Base-by-base conservation (phyloP, 2,113 vertebrate species). In the Megalops atlanticus region DNA sequence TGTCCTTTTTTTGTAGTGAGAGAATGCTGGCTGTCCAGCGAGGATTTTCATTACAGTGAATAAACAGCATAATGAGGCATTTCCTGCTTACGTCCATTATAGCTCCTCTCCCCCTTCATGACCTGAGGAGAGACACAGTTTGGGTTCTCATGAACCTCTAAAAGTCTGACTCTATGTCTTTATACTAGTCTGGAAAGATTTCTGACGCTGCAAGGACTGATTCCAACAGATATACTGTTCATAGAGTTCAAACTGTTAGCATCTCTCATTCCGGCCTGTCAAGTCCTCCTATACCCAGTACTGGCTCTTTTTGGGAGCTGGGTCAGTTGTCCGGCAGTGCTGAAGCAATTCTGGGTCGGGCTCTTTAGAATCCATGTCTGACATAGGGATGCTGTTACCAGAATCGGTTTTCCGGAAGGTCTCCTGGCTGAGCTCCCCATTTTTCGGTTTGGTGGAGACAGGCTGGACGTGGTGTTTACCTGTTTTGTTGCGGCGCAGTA, bases 401-500 rank as follows among this genome's bases (percentile, higher is more conserved):
- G 95, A 94, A 77, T 99, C 98, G 0, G 94, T 96, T 90, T 97
- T 97, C 47, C 97, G 94, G 87, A 99, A 99, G 73, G 96, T 99
- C 90, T 99, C 97, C 0, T 94, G 89, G 69, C 94, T 93, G 0
- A 92, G 85, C 10, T 96, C 91, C 58, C 97, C 96, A 0, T 99
- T 98, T 84, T 97, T 98, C 78, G 97, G 95, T 84, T 98, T 98
- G 84, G 94, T 85, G 0, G 93, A 80, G 0, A 95, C 85, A 0
- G 94, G 92, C 85, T 99, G 98, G 70, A 99, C 97, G 0, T 98
- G 80, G 77, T 99, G 98, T 86, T 98, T 98, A 35, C 98, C 98
- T 0, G 96, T 99, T 91, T 98, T 99, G 93, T 97, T 98, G 84
- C 96, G 97, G 70, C 96, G 97, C 80, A 97, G 94, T 86, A 99